phyloP scores from a whole-genome alignment of 2,888 invertebrate species.

The Aethes cnicana region DNA sequence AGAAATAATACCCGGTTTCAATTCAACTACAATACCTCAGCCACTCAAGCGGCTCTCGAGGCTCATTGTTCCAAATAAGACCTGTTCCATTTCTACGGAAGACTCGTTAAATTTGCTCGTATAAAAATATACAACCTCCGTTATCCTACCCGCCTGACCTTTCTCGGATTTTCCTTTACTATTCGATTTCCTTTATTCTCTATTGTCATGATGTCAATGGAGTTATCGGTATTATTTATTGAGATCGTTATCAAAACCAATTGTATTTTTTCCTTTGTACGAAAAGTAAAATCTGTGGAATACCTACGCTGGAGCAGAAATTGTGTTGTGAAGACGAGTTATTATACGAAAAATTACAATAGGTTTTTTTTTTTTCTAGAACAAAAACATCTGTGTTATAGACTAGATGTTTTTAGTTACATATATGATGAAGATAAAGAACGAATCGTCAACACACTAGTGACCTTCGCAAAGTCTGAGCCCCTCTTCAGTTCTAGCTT shows the following conservation, averaged over 20 bases:
- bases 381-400: too few species aligned
- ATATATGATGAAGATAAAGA: too few species aligned
- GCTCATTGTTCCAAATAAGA: conserved; percentile 7
- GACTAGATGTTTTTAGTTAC: too few species aligned
- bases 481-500: too few species aligned
- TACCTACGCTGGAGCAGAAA: neutral
- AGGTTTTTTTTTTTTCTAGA: too few species aligned
- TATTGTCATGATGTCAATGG: conserved; percentile 25
- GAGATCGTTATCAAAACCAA: conserved; percentile 11
- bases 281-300: neutral
- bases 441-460: too few species aligned
- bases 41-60: conserved; percentile 13
- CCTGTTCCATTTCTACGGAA: conserved; percentile 16
- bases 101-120: conserved; percentile 20
- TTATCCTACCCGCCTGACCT: conserved; percentile 23
- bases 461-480: too few species aligned
- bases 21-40: conserved; percentile 17
- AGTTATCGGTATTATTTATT: conserved; percentile 22
- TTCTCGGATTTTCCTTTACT: conserved; percentile 25
- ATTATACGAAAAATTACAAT: neutral
- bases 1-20: conserved; percentile 2
- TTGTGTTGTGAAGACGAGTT: neutral
- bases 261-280: conserved; percentile 10
- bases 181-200: conserved; percentile 30
- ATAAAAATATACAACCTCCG: conserved; percentile 22